phyloP scores from a whole-genome alignment of 2,888 invertebrate species.

The Neuroscelio doddi region DNA sequence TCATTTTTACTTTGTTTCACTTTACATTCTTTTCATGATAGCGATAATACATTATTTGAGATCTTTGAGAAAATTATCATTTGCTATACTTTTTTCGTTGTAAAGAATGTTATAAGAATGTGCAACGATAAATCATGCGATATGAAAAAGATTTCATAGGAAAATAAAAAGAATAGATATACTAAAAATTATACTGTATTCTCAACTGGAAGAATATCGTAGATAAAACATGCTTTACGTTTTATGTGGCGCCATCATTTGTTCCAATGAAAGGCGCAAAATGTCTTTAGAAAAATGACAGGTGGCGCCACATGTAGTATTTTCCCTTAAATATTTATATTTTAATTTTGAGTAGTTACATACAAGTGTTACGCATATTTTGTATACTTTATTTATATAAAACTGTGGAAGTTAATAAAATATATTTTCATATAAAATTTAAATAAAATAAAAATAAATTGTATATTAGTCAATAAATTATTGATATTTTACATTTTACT shows the following conservation, averaged over 20 bases:
- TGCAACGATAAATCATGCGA: constrained; percentile 20
- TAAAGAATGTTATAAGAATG: constrained; percentile 3
- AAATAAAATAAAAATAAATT: too few species aligned
- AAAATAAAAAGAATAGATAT: not conserved
- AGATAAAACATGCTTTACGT: constrained; percentile 1
- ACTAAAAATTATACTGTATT: constrained; percentile 7
- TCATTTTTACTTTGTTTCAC: too few species aligned
- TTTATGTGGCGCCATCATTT: constrained; percentile 19
- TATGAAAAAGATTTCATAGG: constrained; percentile 10
- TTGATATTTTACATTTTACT: too few species aligned
- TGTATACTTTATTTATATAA: too few species aligned
- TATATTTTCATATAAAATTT: too few species aligned
- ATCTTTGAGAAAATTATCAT: not conserved
- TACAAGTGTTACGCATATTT: too few species aligned
- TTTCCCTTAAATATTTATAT: not conserved
- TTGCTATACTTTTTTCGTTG: not conserved
- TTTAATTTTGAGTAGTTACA: too few species aligned
- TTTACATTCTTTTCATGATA: too few species aligned
- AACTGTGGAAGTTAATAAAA: too few species aligned
- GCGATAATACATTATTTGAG: not conserved
- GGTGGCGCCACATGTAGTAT: constrained; percentile 19
- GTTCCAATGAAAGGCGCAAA: constrained; percentile 4
- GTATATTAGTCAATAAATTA: too few species aligned
- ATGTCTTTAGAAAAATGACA: constrained; percentile 3
- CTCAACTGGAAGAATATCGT: constrained; percentile 12